phyloP scores from a whole-genome alignment of 1,140 invertebrate species.

The Oscheius sp. region DNA sequence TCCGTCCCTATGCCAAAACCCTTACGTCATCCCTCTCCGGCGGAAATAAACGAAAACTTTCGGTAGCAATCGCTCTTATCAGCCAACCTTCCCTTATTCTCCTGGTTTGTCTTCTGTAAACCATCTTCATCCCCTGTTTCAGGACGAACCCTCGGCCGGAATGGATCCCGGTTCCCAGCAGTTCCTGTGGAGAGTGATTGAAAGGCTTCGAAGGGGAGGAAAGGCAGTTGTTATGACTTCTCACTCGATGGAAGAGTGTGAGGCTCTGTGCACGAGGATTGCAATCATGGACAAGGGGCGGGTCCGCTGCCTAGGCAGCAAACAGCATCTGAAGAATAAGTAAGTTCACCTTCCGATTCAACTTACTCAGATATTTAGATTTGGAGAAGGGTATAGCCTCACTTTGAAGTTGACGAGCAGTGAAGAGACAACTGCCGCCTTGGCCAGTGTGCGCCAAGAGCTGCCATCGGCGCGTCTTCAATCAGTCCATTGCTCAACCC shows the following conservation, averaged over 20 bases:
- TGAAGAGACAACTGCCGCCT: conserved; percentile 20
- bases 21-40: conserved; percentile 67
- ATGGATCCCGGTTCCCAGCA: conserved; percentile 67
- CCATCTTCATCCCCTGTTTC: too few relatives aligned
- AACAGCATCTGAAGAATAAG: conserved; percentile 73
- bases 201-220: conserved; percentile 37
- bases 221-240: conserved; percentile 50
- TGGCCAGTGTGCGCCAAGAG: conserved; percentile 11
- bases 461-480: conserved; percentile 35
- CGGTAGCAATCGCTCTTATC: conserved; percentile 83
- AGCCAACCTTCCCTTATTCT: conserved; percentile 76
- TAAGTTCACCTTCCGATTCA: background rate
- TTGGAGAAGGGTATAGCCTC: conserved; percentile 51
- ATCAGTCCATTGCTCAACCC: conserved; percentile 44
- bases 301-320: conserved; percentile 72
- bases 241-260: conserved; percentile 69
- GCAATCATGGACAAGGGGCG: conserved; percentile 84
- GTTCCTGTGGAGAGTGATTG: conserved; percentile 66
- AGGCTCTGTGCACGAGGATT: conserved; percentile 75
- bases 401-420: conserved; percentile 43
- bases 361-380: conserved; percentile 43
- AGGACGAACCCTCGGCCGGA: conserved; percentile 67
- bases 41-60: conserved; percentile 90
- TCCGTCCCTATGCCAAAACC: conserved; percentile 61
- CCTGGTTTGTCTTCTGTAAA: conserved; percentile 61